phyloP scores from a whole-genome alignment of 2,113 vertebrate species.

The Crotalus viridis region DNA sequence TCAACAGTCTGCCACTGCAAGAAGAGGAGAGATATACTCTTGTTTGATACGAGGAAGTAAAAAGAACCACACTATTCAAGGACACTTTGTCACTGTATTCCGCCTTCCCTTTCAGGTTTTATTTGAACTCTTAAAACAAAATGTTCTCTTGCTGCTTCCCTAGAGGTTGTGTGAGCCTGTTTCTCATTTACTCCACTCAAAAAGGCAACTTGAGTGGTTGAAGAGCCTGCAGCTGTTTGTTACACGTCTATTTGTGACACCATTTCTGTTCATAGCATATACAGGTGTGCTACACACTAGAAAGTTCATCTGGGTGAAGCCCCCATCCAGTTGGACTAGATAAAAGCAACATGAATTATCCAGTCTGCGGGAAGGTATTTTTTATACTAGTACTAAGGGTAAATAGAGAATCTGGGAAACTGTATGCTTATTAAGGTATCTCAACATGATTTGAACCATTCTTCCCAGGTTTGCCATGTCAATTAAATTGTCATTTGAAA shows the following conservation, averaged over 20 bases:
- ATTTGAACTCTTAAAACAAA: not conserved
- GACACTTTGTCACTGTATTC: not conserved
- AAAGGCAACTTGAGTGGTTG: not conserved
- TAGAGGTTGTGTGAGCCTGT: not conserved
- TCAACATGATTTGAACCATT: not conserved
- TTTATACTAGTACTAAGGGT: not conserved
- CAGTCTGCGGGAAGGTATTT: not conserved
- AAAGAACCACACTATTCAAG: slow-evolving; percentile 24
- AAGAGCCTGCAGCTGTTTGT: not conserved
- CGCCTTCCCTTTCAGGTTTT: not conserved
- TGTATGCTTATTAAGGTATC: not conserved
- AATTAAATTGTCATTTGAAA: not conserved
- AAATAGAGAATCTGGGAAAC: not conserved
- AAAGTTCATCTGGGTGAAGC: not conserved
- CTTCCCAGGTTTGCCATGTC: not conserved
- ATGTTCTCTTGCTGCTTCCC: not conserved
- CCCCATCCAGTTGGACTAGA: not conserved
- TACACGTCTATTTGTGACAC: rapidly evolving
- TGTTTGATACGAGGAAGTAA: not conserved
- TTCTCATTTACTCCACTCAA: not conserved
- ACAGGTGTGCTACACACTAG: not conserved
- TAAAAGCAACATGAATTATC: not conserved
- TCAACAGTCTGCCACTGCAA: slow-evolving; percentile 33
- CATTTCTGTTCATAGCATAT: not conserved
- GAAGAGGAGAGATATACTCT: slow-evolving; percentile 22